Percentiles rank a stretch among this genome's conserved stretches.
Evolutionary conservation across 2,113 vertebrate species (phyloP).

Genomic region (Perca flavescens): DNA sequence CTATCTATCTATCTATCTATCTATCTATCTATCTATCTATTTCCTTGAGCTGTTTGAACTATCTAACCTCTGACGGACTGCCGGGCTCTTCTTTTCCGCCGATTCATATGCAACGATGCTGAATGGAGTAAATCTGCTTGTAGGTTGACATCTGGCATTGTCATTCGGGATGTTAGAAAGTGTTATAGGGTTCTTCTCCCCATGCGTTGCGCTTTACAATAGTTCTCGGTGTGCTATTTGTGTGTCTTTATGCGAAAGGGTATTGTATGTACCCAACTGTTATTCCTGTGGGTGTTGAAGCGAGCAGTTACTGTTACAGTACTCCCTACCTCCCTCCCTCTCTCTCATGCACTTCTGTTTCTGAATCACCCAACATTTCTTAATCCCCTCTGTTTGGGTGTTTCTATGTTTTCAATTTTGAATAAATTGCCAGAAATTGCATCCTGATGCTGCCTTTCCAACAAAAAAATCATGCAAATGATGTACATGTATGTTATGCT

Average conservation of each 20-base stretch:
- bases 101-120: constrained; percentile 52
- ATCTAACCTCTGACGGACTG: constrained; percentile 35
- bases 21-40: background rate
- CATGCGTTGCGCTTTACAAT: constrained; percentile 68
- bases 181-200: constrained; percentile 68
- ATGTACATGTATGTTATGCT: background rate
- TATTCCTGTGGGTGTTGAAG: constrained; percentile 65
- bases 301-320: constrained; percentile 51
- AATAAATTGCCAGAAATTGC: background rate
- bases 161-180: constrained; percentile 77
- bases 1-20: background rate
- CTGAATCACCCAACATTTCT: background rate
- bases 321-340: constrained; percentile 21
- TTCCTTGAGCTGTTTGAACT: constrained; percentile 47
- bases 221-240: constrained; percentile 60
- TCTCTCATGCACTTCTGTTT: background rate
- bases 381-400: background rate
- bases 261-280: constrained; percentile 65
- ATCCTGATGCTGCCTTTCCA: background rate
- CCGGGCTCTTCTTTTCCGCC: constrained; percentile 24
- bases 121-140: constrained; percentile 57
- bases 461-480: background rate
- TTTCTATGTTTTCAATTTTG: background rate
- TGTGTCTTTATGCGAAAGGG: constrained; percentile 70
- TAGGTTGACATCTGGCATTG: constrained; percentile 70